Percentiles rank a stretch among this genome's conserved stretches.
These are phyloP conservation scores for Biston stratarius DNA, from an alignment of 2,888 invertebrate species.

Conservation along the genomic window DNA sequence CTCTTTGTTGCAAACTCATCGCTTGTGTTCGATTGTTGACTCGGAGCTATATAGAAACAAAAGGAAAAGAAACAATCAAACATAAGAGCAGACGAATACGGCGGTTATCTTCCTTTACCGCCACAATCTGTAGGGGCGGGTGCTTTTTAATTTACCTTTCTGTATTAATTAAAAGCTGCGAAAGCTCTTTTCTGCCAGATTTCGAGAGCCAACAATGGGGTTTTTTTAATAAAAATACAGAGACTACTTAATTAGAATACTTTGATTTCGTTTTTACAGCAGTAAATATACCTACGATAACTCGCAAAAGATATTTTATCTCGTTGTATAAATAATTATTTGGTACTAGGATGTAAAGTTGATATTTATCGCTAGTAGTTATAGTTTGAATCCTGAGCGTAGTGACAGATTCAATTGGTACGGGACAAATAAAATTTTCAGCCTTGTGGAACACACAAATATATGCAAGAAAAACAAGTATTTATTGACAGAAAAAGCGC, in stretches of 20 bases:
- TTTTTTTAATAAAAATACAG: constrained; percentile 51
- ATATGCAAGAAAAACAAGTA: no score
- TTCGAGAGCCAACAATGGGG: constrained; percentile 68
- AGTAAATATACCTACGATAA: no score
- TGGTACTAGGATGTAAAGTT: no score
- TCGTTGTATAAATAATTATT: no score
- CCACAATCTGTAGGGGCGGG: constrained; percentile 69
- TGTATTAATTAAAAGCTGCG: constrained; percentile 79
- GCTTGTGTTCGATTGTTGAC: constrained; percentile 58
- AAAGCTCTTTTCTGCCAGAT: constrained; percentile 62
- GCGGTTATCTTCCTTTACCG: constrained; percentile 62
- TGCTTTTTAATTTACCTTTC: constrained; percentile 83
- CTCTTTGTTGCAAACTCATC: constrained; percentile 28
- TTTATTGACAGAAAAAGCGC: no score
- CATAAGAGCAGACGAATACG: constrained; percentile 59
- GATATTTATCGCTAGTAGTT: no score
- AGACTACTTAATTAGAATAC: constrained; percentile 41
- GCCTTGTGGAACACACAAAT: no score
- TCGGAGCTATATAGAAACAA: constrained; percentile 42
- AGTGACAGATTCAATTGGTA: no score
- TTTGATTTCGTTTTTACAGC: constrained; percentile 26
- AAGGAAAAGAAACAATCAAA: constrained; percentile 44
- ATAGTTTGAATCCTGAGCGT: no score
- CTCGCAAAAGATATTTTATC: no score
- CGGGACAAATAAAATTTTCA: no score